Base-by-base conservation (phyloP, 2,113 vertebrate genomes). In the Chamaea fasciata region DNA sequence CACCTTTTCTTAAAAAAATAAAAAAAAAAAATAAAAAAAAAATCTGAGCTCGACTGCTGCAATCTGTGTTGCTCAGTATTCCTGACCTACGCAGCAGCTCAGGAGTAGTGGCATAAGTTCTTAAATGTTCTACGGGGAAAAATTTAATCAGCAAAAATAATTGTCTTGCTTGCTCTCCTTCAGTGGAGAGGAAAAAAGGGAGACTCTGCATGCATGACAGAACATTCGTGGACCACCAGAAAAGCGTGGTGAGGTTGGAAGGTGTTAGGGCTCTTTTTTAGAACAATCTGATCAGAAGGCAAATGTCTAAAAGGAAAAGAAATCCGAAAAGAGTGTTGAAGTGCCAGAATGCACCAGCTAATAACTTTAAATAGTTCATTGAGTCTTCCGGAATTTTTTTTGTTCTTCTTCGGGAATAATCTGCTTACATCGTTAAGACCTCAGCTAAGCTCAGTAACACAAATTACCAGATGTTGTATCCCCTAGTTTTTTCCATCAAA, bases 401-500 rank as follows among this genome's bases (percentile, higher is more conserved):
- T 98, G 97, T 98, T 98, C 96, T 98, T 98, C 97, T 98, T 98
- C 97, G 97, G 98, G 98, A 99, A 98, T 99, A 99, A 99, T 99
- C 98, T 99, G 98, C 98, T 99, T 99, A 99, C 99, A 99, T 99
- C 98, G 98, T 99, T 99, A 99, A 98, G 97, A 98, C 98, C 97
- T 98, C 91, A 96, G 98, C 98, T 99, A 99, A 99, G 98, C 98
- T 98, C 98, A 96, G 98, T 98, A 98, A 99, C 99, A 99, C 98
- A 98, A 99, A 99, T 99, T 98, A 99, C 98, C 98, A 99, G 99
- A 99, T 99, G 98, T 99, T 98, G 98, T 98, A 97, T 98, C 98
- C 97, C 97, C 96, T 97, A 96, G 97, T 98, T 98, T 98, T 96
- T 96, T 94, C 96, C 97, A 96, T 98, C 97, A 98, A 98, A 99